Base-by-base conservation (phyloP, 2,797 vertebrate genomes). In the Anas acuta region DNA sequence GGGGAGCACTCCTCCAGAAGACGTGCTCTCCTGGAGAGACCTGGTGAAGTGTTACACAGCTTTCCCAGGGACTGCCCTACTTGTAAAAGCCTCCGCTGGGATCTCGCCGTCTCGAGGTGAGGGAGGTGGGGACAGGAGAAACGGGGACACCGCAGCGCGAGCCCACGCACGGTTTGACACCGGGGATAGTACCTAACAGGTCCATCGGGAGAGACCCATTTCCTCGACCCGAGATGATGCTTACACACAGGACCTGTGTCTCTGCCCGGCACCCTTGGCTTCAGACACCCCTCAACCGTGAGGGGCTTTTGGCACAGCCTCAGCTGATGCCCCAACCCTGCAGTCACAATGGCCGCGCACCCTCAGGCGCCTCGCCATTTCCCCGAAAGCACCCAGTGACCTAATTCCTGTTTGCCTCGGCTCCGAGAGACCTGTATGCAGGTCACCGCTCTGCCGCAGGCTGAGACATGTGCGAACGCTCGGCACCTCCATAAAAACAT, bases 41-140 rank as follows among this genome's bases (percentile, higher is more conserved):
- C 66, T 58, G 75, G 87, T 49, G 35, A 96, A 93, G 87, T 53
- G 71, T 64, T 90, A 61, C 60, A 58, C 80, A 89, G 90, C 94
- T 70, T 96, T 87, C 86, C 16, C 15, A 75, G 77, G 58, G 20
- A 84, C 81, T 45, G 94, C 76, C 96, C 96, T 96, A 96, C 82
- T 96, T 97, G 80, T 74, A 83, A 79, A 87, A 95, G 74, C 32
- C 60, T 95, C 95, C 47, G 3, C 6, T 0, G 64, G 93, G 95
- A 96, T 81, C 85, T 96, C 56, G 14, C 53, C 82, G 84, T 72
- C 89, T 83, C 89, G 92, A 93, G 77, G 79, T 77, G 73, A 25
- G 32, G 15, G 28, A 17, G 56, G 35, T 53, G 57, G 22, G 18
- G 71, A 35, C 70, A 92, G 76, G 41, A 87, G 70, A 91, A 95